These are phyloP conservation scores for Ormyrus nitidulus DNA, from an alignment of 2,888 invertebrate genomes.

Conservation along the genomic window DNA sequence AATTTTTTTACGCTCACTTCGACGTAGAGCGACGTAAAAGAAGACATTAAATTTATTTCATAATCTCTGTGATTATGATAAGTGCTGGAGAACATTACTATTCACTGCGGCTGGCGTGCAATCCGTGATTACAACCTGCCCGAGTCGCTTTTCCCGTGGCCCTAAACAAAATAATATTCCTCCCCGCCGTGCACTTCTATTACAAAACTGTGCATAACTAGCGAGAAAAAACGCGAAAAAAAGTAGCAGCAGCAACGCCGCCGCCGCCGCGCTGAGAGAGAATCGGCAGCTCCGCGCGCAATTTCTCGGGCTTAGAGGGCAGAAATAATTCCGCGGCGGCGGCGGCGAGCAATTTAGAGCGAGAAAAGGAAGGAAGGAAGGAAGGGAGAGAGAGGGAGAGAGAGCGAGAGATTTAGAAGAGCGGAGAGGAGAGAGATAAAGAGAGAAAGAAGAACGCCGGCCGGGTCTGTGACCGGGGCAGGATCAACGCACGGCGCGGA, in stretches of 20 bases:
- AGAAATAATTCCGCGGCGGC: slow-evolving; percentile 17
- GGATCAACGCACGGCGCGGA: slow-evolving; percentile 74
- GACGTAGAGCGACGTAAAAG: not conserved
- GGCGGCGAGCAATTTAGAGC: slow-evolving; percentile 18
- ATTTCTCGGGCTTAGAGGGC: slow-evolving; percentile 29
- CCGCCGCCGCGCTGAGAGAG: too few species aligned
- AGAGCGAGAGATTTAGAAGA: not conserved
- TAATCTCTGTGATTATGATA: not conserved
- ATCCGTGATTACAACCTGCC: too few species aligned
- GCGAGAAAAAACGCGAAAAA: too few species aligned
- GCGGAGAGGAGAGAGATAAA: slow-evolving; percentile 36
- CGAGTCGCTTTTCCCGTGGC: too few species aligned
- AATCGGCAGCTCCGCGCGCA: not conserved
- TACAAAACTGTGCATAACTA: too few species aligned
- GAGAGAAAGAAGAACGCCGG: slow-evolving; percentile 56
- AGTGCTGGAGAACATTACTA: not conserved
- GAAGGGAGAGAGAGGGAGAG: not conserved
- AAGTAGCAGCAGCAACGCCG: too few species aligned
- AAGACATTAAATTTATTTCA: not conserved
- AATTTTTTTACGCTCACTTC: not conserved
- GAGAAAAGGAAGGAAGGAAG: slow-evolving; percentile 9
- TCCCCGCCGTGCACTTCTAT: too few species aligned
- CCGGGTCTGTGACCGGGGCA: slow-evolving; percentile 73
- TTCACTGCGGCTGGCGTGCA: too few species aligned
- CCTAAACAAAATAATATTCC: too few species aligned